phyloP scores from a whole-genome alignment of 2,888 invertebrate species.

The Dysmachus trigonus region DNA sequence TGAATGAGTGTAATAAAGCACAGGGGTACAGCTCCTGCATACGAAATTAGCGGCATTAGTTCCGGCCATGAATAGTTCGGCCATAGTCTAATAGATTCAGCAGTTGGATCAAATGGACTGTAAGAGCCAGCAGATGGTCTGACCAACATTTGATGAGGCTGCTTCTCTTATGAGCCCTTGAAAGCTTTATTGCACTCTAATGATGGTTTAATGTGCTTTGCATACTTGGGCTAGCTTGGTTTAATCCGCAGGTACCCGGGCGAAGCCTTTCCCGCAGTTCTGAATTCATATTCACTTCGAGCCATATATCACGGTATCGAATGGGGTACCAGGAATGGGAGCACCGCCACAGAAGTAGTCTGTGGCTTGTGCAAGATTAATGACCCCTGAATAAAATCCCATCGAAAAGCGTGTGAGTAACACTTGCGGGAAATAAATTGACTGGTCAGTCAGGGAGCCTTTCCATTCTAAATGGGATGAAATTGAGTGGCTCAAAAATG shows the following conservation, averaged over 20 bases:
- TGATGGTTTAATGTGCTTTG: constrained; percentile 14
- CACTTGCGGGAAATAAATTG: background rate
- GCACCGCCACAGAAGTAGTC: background rate
- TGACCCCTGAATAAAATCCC: background rate
- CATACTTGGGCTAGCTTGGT: background rate
- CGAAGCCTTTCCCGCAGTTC: background rate
- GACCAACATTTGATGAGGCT: constrained; percentile 21
- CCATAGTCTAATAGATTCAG: constrained; percentile 27
- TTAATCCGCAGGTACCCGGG: background rate
- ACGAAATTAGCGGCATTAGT: constrained; percentile 33
- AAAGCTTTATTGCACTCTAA: constrained; percentile 29
- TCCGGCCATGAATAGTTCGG: constrained; percentile 19
- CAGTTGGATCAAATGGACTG: constrained; percentile 34
- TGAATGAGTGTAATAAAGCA: constrained; percentile 34
- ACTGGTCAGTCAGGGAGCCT: background rate
- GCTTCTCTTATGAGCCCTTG: background rate
- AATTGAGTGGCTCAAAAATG: background rate
- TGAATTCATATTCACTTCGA: background rate
- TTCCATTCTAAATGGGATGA: background rate
- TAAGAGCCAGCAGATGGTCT: constrained; percentile 1
- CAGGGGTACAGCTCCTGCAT: constrained; percentile 15
- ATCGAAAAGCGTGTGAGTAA: background rate
- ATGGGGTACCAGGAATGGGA: background rate
- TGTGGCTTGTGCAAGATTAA: background rate
- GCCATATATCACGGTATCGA: background rate